Base-by-base conservation (phyloP, 2,797 vertebrate genomes). In the Sitta carolinensis region DNA sequence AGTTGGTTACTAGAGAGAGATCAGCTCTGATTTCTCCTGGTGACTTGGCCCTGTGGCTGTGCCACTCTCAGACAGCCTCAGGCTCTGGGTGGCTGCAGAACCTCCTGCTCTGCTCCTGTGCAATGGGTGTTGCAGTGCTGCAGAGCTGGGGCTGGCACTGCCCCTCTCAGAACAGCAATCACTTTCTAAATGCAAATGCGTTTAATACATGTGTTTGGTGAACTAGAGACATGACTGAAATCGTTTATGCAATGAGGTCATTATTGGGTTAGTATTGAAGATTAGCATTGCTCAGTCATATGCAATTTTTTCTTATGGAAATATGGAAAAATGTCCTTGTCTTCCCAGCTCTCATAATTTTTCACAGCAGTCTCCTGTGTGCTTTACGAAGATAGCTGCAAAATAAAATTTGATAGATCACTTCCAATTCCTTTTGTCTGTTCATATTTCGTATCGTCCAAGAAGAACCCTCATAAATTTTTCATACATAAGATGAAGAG, bases 351-450 rank as follows among this genome's bases (percentile, higher is more conserved):
- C 73, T 21, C 14, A 20, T 78, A 25, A 68, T 88, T 94, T 94
- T 94, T 88, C 77, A 82, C 38, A 82, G 73, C 73, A 67, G 72
- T 79, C 38, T 90, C 58, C 68, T 82, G 42, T 88, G 80, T 90
- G 76, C 67, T 76, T 93, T 82, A 84, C 21, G 48, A 90, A 84
- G 84, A 83, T 85, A 81, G 73, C 48, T 67, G 84, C 42, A 70
- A 87, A 88, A 75, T 79, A 74, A 87, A 82, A 68, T 74, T 73
- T 90, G 88, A 95, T 94, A 69, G 77, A 93, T 96, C 9, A 7
- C 85, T 91, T 95, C 36, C 84, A 88, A 61, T 95, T 95, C 61
- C 75, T 90, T 83, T 80, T 79, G 81, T 82, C 78, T 95, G 92
- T 90, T 83, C 84, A 69, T 92, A 86, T 94, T 89, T 94, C 36